These are phyloP conservation scores for Lycocorax pyrrhopterus DNA, from an alignment of 2,113 vertebrate species.

Conservation along the genomic window DNA sequence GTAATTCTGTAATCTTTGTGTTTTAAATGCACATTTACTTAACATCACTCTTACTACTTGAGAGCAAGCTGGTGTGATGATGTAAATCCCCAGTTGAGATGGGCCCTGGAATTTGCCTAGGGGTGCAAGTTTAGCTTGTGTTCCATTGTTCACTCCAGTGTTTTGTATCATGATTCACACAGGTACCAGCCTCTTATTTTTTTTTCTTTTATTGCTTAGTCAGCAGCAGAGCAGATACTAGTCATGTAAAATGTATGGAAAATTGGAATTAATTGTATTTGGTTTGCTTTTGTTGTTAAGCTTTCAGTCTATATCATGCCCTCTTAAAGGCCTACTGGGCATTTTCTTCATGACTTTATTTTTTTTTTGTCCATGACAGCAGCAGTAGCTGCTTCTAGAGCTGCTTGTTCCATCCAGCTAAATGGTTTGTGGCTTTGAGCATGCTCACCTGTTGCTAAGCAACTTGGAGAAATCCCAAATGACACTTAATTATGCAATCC, in stretches of 20 bases:
- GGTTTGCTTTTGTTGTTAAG: neutral
- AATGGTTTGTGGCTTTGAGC: neutral
- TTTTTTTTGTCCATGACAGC: neutral
- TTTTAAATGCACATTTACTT: neutral
- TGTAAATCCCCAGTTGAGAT: neutral
- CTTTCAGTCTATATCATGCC: neutral
- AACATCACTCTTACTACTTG: neutral
- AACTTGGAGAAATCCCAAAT: constrained; percentile 26
- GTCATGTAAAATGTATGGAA: neutral
- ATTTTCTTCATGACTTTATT: neutral
- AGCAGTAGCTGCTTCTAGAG: neutral
- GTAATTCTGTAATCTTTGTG: neutral
- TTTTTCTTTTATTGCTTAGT: neutral
- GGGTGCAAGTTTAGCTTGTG: neutral
- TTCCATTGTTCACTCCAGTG: neutral
- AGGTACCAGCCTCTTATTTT: neutral
- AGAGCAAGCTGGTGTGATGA: neutral
- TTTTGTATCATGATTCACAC: neutral
- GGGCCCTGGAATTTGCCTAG: neutral
- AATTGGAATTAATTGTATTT: neutral
- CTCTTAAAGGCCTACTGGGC: neutral
- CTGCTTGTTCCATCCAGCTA: neutral
- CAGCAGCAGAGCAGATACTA: neutral
- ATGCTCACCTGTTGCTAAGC: constrained; percentile 23
- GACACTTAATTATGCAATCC: neutral